These are phyloP conservation scores for Euura lappo DNA, from an alignment of 1,140 invertebrate genomes.

Conservation along the genomic window DNA sequence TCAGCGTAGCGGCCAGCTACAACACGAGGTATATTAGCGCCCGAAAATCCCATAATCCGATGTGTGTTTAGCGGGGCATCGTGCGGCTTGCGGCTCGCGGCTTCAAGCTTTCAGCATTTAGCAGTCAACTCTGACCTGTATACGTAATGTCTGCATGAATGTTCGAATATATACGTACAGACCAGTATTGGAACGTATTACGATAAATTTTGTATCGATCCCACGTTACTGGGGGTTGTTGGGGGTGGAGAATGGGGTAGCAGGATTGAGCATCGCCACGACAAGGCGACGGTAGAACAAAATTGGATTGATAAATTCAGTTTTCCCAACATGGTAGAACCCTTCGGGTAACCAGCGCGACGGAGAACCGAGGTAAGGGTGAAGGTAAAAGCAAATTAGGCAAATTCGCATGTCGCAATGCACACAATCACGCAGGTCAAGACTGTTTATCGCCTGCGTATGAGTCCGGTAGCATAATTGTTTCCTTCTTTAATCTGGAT, in stretches of 20 bases:
- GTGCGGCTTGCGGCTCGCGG: not conserved
- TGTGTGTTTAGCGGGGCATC: not conserved
- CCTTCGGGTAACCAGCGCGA: not conserved
- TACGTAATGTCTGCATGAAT: not conserved
- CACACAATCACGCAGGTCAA: not conserved
- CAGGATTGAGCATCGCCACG: not conserved
- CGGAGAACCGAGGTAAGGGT: not conserved
- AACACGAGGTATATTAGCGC: not conserved
- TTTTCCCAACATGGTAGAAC: not conserved
- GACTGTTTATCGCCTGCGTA: too few species aligned
- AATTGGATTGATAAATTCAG: not conserved
- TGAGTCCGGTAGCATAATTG: too few species aligned
- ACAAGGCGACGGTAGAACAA: not conserved
- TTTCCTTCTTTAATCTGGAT: too few species aligned
- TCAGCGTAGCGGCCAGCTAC: too few species aligned
- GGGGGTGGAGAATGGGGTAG: not conserved
- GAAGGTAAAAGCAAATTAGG: not conserved
- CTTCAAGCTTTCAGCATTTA: not conserved
- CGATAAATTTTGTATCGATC: not conserved
- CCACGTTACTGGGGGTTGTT: not conserved
- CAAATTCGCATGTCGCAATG: not conserved
- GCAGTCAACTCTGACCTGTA: not conserved
- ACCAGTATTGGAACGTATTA: not conserved
- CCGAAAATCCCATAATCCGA: not conserved
- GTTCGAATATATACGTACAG: not conserved